Base-by-base conservation (phyloP, 2,797 vertebrate genomes). In the Huso huso region DNA sequence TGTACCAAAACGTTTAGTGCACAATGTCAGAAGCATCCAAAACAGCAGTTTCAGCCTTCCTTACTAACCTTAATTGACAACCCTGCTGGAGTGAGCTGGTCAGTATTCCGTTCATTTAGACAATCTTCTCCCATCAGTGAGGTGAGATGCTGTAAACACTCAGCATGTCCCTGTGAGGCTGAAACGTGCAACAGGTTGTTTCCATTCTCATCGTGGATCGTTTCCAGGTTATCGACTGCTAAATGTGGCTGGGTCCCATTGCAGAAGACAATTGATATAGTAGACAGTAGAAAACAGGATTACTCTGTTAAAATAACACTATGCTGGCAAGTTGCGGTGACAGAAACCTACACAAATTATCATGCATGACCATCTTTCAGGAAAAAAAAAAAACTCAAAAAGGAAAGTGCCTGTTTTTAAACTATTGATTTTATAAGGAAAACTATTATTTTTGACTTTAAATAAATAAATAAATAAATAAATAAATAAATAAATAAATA, bases 71-170 rank as follows among this genome's bases (percentile, higher is more conserved):
- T 96, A 79, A 99, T 96, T 67, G 92, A 93, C 80, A 98, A 88
- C 23, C 94, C 96, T 0, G 95, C 95, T 0, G 96, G 95, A 49
- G 96, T 98, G 73, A 99, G 84, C 76, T 92, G 91, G 77, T 94
- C 92, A 3, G 48, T 72, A 78, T 98, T 99, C 67, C 96, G 85
- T 12, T 99, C 96, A 57, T 86, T 98, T 66, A 99, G 90, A 73
- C 94, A 89, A 71, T 99, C 96, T 77, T 99, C 96, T 0, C 95
- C 96, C 95, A 99, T 97, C 77, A 98, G 83, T 7, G 96, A 97
- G 6, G 96, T 97, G 79, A 99, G 95, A 71, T 99, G 96, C 79
- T 99, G 96, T 74, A 99, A 89, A 69, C 95, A 97, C 71, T 97
- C 95, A 0, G 93, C 82, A 11, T 98, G 96, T 7, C 96, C 96